phyloP scores from a whole-genome alignment of 2,797 vertebrate genomes.

The Masticophis lateralis region DNA sequence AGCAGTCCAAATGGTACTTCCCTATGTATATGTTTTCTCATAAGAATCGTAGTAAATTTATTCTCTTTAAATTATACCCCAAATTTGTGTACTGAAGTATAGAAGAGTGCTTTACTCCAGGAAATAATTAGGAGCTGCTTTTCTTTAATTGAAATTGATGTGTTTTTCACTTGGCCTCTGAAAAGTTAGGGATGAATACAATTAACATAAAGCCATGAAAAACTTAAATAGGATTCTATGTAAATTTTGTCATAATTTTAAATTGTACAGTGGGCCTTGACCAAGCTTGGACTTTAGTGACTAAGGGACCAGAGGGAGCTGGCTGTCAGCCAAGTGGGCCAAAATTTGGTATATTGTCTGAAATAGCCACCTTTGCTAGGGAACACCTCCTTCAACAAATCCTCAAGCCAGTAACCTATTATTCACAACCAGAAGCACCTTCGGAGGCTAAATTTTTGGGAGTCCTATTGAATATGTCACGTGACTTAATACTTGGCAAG shows the following conservation, averaged over 20 bases:
- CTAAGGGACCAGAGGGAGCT: background rate
- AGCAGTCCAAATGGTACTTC: background rate
- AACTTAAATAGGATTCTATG: background rate
- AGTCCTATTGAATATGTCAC: background rate
- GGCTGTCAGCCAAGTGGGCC: background rate
- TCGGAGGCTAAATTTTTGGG: background rate
- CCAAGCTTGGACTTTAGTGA: background rate
- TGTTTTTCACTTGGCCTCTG: background rate
- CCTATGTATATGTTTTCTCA: background rate
- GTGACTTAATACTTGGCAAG: background rate
- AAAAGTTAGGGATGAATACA: background rate
- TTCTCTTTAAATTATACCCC: background rate
- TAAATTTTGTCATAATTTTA: background rate
- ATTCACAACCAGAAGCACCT: background rate
- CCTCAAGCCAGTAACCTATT: background rate
- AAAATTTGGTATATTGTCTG: background rate
- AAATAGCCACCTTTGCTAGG: background rate
- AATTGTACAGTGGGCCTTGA: background rate
- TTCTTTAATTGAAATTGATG: background rate
- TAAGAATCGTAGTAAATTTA: background rate
- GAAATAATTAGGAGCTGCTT: background rate
- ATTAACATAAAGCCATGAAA: background rate
- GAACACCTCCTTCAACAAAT: background rate
- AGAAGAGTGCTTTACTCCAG: background rate
- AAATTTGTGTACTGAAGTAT: background rate